Evolutionary conservation across 2,113 vertebrate genomes (phyloP).

Genomic region (Amphiprion ocellaris): DNA sequence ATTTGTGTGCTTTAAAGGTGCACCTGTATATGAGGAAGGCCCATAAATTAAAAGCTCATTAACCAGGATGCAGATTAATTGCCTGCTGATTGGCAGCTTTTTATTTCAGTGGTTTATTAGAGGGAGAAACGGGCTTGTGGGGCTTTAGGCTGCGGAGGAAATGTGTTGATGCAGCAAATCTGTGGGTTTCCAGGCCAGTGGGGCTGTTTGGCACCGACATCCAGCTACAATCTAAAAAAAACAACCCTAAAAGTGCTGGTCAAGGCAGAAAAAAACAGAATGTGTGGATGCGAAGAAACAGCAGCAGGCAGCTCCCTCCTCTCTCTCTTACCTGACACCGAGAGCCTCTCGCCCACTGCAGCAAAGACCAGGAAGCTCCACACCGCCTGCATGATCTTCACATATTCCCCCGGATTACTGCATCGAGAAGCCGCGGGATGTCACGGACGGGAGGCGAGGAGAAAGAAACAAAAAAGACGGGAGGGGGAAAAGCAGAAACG

Average conservation of each 20-base stretch:
- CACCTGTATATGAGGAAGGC: background rate
- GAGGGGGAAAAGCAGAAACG: slow-evolving; percentile 9
- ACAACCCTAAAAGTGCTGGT: slow-evolving; percentile 65
- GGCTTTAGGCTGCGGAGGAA: slow-evolving; percentile 65
- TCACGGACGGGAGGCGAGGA: slow-evolving; percentile 36
- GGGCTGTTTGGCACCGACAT: slow-evolving; percentile 61
- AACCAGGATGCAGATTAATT: slow-evolving; percentile 9
- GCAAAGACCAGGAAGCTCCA: slow-evolving; percentile 86
- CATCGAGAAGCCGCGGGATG: slow-evolving; percentile 72
- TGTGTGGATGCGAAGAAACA: slow-evolving; percentile 59
- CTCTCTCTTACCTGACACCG: slow-evolving; percentile 84
- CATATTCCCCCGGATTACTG: slow-evolving; percentile 83
- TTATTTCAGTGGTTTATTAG: slow-evolving; percentile 7
- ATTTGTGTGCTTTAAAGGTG: background rate
- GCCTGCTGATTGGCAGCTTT: background rate
- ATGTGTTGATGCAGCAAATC: slow-evolving; percentile 85
- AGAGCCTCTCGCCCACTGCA: slow-evolving; percentile 84
- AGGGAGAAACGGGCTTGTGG: slow-evolving; percentile 5
- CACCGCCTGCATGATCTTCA: slow-evolving; percentile 87
- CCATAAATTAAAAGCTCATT: background rate
- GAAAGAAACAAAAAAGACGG: slow-evolving; percentile 25
- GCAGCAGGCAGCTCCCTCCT: slow-evolving; percentile 50
- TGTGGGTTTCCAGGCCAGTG: slow-evolving; percentile 31
- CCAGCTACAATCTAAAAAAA: slow-evolving; percentile 13
- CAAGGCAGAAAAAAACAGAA: slow-evolving; percentile 45